These are phyloP conservation scores for Sebastes aleutianus DNA, from an alignment of 2,797 vertebrate genomes.

Conservation along the genomic window DNA sequence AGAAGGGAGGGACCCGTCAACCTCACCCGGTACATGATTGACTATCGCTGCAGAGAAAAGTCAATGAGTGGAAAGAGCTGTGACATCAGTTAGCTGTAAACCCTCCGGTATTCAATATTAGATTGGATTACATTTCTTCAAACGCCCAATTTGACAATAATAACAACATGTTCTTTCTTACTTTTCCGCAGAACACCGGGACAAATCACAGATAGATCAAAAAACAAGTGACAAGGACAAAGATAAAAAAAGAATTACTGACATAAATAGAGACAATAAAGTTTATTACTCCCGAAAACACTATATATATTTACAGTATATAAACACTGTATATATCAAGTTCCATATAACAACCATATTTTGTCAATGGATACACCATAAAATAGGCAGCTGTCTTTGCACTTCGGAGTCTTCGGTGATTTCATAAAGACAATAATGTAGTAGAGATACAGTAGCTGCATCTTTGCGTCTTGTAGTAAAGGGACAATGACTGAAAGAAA, in stretches of 20 bases:
- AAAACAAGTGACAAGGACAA: background rate
- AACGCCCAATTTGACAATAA: background rate
- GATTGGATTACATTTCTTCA: background rate
- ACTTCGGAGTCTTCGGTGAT: constrained; percentile 2
- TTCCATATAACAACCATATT: background rate
- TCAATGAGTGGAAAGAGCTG: background rate
- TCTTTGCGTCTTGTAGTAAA: constrained; percentile 20
- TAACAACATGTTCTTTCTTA: background rate
- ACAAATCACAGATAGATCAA: background rate
- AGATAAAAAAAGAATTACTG: background rate
- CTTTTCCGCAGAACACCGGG: background rate
- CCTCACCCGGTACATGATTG: background rate
- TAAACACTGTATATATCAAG: background rate
- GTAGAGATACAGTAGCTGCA: background rate
- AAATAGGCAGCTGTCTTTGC: background rate
- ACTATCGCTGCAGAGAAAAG: background rate
- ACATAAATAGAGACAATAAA: background rate
- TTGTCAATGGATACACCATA: background rate
- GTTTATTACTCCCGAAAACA: background rate
- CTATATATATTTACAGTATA: background rate
- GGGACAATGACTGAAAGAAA: constrained; percentile 7
- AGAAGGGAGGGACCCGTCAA: background rate
- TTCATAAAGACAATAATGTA: constrained; percentile 1
- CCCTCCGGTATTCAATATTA: background rate
- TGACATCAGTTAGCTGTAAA: background rate